Conservation (phyloP, 2,888 invertebrate genomes). For the Entomobrya multifasciata region DNA sequence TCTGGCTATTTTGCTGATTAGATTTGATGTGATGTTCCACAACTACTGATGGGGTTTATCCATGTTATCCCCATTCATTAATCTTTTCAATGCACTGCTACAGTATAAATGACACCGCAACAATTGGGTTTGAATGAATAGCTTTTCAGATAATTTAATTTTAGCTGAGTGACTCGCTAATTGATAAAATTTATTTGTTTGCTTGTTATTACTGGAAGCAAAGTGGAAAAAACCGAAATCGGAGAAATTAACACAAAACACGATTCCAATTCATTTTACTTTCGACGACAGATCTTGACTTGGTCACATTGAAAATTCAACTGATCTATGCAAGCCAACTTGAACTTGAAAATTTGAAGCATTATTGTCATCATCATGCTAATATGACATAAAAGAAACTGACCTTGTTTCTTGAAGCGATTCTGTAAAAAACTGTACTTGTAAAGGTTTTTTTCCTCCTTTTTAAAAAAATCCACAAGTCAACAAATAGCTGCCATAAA, state of each 20-base stretch:
- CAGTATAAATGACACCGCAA: slow-evolving; percentile 22
- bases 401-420: not conserved
- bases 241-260: slow-evolving; percentile 8
- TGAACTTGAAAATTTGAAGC: slow-evolving; percentile 40
- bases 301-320: slow-evolving; percentile 11
- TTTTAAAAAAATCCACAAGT: slow-evolving; percentile 38
- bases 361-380: not conserved
- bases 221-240: not conserved
- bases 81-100: not conserved
- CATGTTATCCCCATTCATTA: not conserved
- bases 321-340: slow-evolving; percentile 8
- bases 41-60: not conserved
- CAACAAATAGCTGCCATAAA: slow-evolving; percentile 62
- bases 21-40: slow-evolving; percentile 11
- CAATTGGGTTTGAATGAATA: slow-evolving; percentile 21
- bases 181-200: slow-evolving; percentile 13
- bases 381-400: not conserved
- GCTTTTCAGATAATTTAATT: slow-evolving; percentile 63
- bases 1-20: slow-evolving; percentile 26
- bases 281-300: not conserved
- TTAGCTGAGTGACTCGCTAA: slow-evolving; percentile 23
- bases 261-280: not conserved
- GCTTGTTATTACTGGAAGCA: not conserved
- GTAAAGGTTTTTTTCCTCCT: not conserved
- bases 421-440: not conserved